Conservation (phyloP, 2,113 vertebrate genomes). For the Nothoprocta pentlandii region DNA sequence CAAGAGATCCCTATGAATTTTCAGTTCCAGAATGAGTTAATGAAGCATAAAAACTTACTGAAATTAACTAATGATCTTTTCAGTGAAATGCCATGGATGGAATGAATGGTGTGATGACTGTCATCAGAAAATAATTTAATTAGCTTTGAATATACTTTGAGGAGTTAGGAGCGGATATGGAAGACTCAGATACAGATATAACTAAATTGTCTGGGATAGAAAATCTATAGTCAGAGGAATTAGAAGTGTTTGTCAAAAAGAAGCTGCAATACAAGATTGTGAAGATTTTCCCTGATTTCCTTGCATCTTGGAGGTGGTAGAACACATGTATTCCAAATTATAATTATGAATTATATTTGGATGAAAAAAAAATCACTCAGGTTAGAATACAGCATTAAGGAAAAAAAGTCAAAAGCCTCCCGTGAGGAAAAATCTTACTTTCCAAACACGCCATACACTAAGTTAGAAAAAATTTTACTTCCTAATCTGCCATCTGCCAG, state of each 20-base stretch:
- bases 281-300: neutral
- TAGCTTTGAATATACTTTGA: neutral
- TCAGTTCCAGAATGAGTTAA: neutral
- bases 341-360: neutral
- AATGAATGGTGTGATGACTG: neutral
- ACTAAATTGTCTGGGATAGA: neutral
- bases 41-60: neutral
- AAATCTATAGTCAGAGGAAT: neutral
- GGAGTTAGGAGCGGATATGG: neutral
- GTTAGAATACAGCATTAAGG: neutral
- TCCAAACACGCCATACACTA: neutral
- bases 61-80: neutral
- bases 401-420: neutral
- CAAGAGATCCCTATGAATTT: neutral
- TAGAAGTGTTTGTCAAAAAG: neutral
- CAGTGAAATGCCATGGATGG: neutral
- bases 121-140: neutral
- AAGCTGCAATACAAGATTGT: neutral
- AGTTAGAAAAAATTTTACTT: rapidly evolving
- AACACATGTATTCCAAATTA: neutral
- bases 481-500: neutral
- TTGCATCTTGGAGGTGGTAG: neutral
- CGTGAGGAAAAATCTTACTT: neutral
- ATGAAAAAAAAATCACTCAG: neutral
- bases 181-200: neutral